Evolutionary conservation across 2,888 invertebrate species (phyloP), one percentile per base, ranked within the genome.

Genomic region (Eupithecia dodoneata): DNA sequence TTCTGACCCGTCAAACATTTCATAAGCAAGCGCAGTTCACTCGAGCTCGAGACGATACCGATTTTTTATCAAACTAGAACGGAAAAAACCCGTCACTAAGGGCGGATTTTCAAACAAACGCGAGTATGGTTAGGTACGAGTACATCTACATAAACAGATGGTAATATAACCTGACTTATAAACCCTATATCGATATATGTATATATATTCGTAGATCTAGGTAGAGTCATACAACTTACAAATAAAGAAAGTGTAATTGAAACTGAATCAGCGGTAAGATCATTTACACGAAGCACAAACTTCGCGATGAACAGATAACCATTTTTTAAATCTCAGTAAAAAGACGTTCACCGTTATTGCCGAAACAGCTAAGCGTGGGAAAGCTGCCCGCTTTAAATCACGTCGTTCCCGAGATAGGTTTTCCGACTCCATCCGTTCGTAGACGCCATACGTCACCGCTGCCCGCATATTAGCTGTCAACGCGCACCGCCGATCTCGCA

Each of bases 1-100:
- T 91, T 85, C 88, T 89, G 89, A 88, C 87, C 88, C 89, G 91
- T 92, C 93, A 92, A 93, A 93, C 93, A 92, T 92, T 92, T 93
- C 91, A 93, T 90, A 90, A 92, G 88, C 91, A 91, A 90, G 81
- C 82, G 81, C 80, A 84, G 86, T 85, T 85, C 86, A 87, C 84
- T 86, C 85, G 85, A 85, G 87, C 86, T 86, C 84, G 83, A 86
- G 86, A 86, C 87, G 85, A 87, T 87, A 90, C 87, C 87, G 88
- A 90, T 91, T 91, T 92, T 90, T 88, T 87, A 86, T 84, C 85
- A 84, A 86, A 82, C 82, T 83, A 78, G 84, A 86, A 86, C 84
- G 90, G 90, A 91, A 44, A 89, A 81, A 80, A 83, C 79, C 75
- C 80, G 74, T 63, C 12, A 79, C 71, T 79, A 79, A 77, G 82